Percentiles rank a stretch among this genome's conserved stretches.
Conservation (phyloP, 2,113 vertebrate genomes). For the Anoura caudifer region DNA sequence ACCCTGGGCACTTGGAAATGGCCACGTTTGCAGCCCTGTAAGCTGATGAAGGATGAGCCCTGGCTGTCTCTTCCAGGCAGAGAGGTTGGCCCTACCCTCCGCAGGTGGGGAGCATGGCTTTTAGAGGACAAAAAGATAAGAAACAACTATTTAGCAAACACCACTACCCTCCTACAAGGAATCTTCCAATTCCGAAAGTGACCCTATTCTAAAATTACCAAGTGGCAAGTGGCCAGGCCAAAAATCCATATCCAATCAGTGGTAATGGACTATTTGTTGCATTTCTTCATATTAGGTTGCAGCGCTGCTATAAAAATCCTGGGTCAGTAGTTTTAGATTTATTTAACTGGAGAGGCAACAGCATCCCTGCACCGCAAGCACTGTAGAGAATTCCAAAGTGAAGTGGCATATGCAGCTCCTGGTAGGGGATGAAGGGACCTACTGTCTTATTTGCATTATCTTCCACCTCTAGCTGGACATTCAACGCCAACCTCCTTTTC, state of each 20-base stretch:
- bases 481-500: neutral
- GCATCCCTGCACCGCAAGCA: neutral
- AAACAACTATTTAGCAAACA: slow-evolving; percentile 32
- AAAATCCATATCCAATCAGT: slow-evolving; percentile 67
- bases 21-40: slow-evolving; percentile 50
- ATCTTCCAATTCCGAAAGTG: slow-evolving; percentile 49
- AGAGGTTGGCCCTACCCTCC: neutral
- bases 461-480: neutral
- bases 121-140: neutral
- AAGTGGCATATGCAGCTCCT: neutral
- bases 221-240: slow-evolving; percentile 53
- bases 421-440: neutral
- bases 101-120: neutral
- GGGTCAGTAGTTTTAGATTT: slow-evolving; percentile 52
- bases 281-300: slow-evolving; percentile 26
- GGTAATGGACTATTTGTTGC: slow-evolving; percentile 51
- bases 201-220: slow-evolving; percentile 69
- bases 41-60: slow-evolving; percentile 11
- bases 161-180: neutral
- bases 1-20: slow-evolving; percentile 55
- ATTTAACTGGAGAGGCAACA: neutral
- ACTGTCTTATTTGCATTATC: neutral
- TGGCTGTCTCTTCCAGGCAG: neutral
- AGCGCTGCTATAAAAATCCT: slow-evolving; percentile 33
- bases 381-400: neutral